phyloP scores from a whole-genome alignment of 2,797 vertebrate genomes.

The Erpetoichthys calabaricus region DNA sequence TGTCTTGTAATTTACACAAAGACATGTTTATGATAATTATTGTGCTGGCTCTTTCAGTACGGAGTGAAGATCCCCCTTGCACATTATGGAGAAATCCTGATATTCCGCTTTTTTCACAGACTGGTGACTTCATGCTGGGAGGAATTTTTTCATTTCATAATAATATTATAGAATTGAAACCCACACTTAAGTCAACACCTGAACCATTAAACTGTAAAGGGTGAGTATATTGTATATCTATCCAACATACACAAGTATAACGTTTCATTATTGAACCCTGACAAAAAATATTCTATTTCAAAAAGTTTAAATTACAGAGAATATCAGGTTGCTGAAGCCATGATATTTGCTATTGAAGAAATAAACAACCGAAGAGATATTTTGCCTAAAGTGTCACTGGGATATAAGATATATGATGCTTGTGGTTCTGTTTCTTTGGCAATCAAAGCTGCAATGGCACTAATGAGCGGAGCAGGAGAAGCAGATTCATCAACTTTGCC shows the following conservation, averaged over 20 bases:
- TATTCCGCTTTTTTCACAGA: constrained; percentile 22
- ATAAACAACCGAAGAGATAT: constrained; percentile 28
- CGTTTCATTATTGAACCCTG: no score
- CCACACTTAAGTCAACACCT: constrained; percentile 29
- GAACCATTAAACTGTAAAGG: constrained; percentile 23
- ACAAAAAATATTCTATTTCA: no score
- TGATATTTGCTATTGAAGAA: constrained; percentile 3
- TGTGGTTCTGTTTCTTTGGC: constrained; percentile 29
- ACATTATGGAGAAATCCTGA: constrained; percentile 16
- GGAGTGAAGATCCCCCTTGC: constrained; percentile 13
- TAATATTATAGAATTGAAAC: constrained; percentile 16
- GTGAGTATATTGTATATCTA: no score
- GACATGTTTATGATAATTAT: no score
- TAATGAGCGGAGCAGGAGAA: constrained; percentile 34
- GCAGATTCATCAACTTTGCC: constrained; percentile 7
- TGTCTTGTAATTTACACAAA: no score
- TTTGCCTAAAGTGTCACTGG: constrained; percentile 25
- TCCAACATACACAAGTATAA: no score
- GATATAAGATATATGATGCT: constrained; percentile 31
- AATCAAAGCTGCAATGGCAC: constrained; percentile 23
- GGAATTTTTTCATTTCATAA: constrained; percentile 36
- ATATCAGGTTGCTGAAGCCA: background rate
- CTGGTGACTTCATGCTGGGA: constrained; percentile 34
- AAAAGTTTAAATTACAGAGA: background rate
- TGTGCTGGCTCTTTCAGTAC: no score